Conservation (phyloP, 2,113 vertebrate genomes). For the Pogona vitticeps region DNA sequence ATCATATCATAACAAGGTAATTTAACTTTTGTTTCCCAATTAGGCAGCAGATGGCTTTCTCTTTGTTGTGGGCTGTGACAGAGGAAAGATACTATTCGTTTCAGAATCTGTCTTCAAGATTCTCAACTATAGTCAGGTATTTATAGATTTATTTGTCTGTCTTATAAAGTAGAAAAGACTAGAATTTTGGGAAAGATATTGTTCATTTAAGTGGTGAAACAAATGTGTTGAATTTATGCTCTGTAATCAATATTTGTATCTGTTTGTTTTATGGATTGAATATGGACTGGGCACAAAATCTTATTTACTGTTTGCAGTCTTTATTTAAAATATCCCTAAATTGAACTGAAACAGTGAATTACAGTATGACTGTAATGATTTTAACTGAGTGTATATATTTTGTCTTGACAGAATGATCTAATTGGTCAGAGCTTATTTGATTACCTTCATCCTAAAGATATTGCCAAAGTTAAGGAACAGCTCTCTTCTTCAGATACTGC, state of each 20-base stretch:
- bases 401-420: conserved; percentile 87
- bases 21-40: conserved; percentile 53
- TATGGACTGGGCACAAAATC: neutral
- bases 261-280: neutral
- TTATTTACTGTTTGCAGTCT: neutral
- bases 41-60: conserved; percentile 98
- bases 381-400: conserved; percentile 13
- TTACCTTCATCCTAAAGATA: conserved; percentile 99
- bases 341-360: neutral
- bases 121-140: conserved; percentile 98
- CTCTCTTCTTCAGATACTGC: conserved; percentile 96
- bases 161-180: conserved; percentile 18
- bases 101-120: conserved; percentile 99
- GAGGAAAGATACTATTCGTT: conserved; percentile 98
- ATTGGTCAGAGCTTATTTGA: conserved; percentile 99
- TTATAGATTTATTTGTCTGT: conserved; percentile 39
- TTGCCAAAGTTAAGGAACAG: conserved; percentile 99
- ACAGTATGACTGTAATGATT: neutral
- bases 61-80: conserved; percentile 98
- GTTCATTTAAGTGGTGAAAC: neutral
- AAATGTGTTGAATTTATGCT: neutral
- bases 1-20: conserved; percentile 42
- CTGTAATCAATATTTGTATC: neutral
- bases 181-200: neutral
- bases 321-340: neutral